Conservation (phyloP, 1,140 invertebrate genomes). For the Rhizoglyphus robini region DNA sequence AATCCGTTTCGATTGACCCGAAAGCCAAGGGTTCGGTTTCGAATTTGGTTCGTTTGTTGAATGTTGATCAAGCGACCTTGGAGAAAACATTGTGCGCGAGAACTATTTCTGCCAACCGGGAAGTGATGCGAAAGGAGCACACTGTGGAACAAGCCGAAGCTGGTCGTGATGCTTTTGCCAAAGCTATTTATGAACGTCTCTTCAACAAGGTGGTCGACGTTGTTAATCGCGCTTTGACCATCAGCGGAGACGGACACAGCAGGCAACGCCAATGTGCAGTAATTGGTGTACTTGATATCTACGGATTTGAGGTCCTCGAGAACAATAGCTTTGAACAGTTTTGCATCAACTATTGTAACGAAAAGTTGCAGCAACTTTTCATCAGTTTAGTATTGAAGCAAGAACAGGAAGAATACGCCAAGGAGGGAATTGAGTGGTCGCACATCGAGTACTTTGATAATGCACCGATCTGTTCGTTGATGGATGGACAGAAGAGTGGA, state of each 20-base stretch:
- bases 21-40: slow-evolving; percentile 45
- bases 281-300: slow-evolving; percentile 62
- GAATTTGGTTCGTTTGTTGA: slow-evolving; percentile 52
- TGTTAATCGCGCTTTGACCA: slow-evolving; percentile 56
- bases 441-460: slow-evolving; percentile 44
- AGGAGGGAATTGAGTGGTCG: slow-evolving; percentile 56
- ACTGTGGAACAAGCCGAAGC: slow-evolving; percentile 46
- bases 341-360: slow-evolving; percentile 79
- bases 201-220: slow-evolving; percentile 60
- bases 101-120: slow-evolving; percentile 80
- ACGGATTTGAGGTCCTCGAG: slow-evolving; percentile 70
- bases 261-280: slow-evolving; percentile 32
- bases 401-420: slow-evolving; percentile 69
- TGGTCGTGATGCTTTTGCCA: slow-evolving; percentile 47
- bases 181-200: slow-evolving; percentile 56
- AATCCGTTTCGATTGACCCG: slow-evolving; percentile 49
- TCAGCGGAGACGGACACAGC: slow-evolving; percentile 65
- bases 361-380: slow-evolving; percentile 68
- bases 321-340: slow-evolving; percentile 51
- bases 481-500: slow-evolving; percentile 59
- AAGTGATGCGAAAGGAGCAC: slow-evolving; percentile 83
- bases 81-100: slow-evolving; percentile 61
- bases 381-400: slow-evolving; percentile 50
- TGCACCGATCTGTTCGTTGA: slow-evolving; percentile 31
- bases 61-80: slow-evolving; percentile 56